Conservation (phyloP, 2,888 invertebrate species). For the Philhelius pedissequus region DNA sequence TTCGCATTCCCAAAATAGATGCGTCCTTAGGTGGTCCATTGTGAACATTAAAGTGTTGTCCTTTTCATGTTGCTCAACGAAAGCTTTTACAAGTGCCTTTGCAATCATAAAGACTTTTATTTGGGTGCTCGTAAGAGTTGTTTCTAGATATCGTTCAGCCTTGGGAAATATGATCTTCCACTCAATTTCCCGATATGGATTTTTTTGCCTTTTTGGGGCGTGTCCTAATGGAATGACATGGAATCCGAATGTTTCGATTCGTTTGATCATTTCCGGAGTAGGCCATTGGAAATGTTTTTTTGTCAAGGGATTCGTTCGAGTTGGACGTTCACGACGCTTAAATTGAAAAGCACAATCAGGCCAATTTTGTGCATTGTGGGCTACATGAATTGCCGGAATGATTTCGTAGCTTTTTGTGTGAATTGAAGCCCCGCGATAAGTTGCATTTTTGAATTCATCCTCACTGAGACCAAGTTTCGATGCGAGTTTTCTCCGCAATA, state of each 20-base stretch:
- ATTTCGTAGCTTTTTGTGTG: slow-evolving; percentile 85
- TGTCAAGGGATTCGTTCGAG: slow-evolving; percentile 81
- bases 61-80: slow-evolving; percentile 83
- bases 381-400: slow-evolving; percentile 83
- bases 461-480: slow-evolving; percentile 81
- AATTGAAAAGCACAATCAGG: slow-evolving; percentile 86
- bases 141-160: slow-evolving; percentile 87
- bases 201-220: slow-evolving; percentile 82
- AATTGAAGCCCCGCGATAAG: slow-evolving; percentile 84
- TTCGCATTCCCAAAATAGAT: slow-evolving; percentile 89
- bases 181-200: slow-evolving; percentile 84
- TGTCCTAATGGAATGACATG: slow-evolving; percentile 86
- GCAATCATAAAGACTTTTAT: slow-evolving; percentile 85
- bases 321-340: slow-evolving; percentile 82
- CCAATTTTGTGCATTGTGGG: slow-evolving; percentile 81
- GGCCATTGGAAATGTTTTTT: slow-evolving; percentile 85
- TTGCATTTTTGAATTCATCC: slow-evolving; percentile 80
- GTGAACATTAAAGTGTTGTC: slow-evolving; percentile 83
- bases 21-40: slow-evolving; percentile 85
- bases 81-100: slow-evolving; percentile 85
- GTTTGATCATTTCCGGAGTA: slow-evolving; percentile 83
- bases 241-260: slow-evolving; percentile 84
- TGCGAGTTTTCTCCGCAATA: slow-evolving; percentile 83
- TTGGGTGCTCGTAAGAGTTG: slow-evolving; percentile 85
- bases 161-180: slow-evolving; percentile 90